These are phyloP conservation scores for Chionodraco myersi DNA, from an alignment of 2,113 vertebrate genomes.

Conservation along the genomic window DNA sequence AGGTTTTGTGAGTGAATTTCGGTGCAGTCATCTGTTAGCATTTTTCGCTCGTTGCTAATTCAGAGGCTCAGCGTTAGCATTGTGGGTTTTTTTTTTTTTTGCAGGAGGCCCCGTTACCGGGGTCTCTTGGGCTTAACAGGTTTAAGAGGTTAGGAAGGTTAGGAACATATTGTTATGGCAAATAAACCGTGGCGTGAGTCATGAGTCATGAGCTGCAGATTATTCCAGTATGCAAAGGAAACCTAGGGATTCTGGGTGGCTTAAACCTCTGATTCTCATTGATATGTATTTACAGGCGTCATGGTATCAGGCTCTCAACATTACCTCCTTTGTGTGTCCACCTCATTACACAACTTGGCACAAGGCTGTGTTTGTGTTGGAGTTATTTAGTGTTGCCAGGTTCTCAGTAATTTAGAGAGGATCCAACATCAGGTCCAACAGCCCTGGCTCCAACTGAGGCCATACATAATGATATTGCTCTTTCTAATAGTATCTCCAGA, in stretches of 20 bases:
- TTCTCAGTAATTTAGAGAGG: conserved; percentile 7
- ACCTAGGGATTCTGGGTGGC: neutral
- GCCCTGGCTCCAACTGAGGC: neutral
- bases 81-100: no score
- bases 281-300: neutral
- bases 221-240: no score
- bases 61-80: no score
- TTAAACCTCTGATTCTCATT: neutral
- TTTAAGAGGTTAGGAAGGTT: no score
- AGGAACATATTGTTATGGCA: neutral
- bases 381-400: neutral
- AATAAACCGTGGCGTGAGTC: neutral
- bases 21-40: no score
- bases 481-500: conserved; percentile 10
- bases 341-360: neutral
- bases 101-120: no score
- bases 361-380: neutral
- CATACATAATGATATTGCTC: neutral
- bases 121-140: no score
- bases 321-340: neutral
- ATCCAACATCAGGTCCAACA: conserved; percentile 5
- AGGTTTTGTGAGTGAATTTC: no score
- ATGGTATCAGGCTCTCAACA: neutral
- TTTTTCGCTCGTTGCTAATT: no score
- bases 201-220: neutral